These are phyloP conservation scores for Mola mola DNA, from an alignment of 2,113 vertebrate genomes.

Conservation along the genomic window DNA sequence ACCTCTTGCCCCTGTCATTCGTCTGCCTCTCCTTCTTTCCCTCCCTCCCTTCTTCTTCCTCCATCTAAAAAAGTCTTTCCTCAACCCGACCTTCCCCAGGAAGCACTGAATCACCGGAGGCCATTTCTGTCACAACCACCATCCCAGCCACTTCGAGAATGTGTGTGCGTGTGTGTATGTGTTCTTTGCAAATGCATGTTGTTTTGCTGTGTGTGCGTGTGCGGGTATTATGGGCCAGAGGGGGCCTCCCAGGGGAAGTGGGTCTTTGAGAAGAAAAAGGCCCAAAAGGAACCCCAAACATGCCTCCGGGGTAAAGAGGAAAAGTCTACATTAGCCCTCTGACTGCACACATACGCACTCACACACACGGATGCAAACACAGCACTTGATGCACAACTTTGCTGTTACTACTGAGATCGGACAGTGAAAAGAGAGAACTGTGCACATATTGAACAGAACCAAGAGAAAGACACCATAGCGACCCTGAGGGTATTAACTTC, in stretches of 20 bases:
- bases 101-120: slow-evolving; percentile 65
- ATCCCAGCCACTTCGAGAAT: slow-evolving; percentile 19
- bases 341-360: slow-evolving; percentile 37
- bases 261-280: slow-evolving; percentile 38
- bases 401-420: slow-evolving; percentile 4
- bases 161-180: background rate
- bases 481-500: too few relatives aligned
- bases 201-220: slow-evolving; percentile 2
- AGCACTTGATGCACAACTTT: slow-evolving; percentile 10
- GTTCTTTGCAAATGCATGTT: background rate
- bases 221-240: slow-evolving; percentile 1
- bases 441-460: slow-evolving; percentile 32
- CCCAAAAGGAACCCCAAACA: slow-evolving; percentile 47
- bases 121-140: slow-evolving; percentile 51
- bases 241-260: slow-evolving; percentile 30
- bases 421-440: slow-evolving; percentile 26
- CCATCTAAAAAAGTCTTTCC: slow-evolving; percentile 42
- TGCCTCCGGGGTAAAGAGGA: background rate
- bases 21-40: background rate
- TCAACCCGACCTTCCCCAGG: slow-evolving; percentile 57
- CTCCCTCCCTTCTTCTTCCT: background rate
- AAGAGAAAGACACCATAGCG: too few relatives aligned
- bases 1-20: background rate
- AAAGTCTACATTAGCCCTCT: slow-evolving; percentile 45
- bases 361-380: slow-evolving; percentile 35